Evolutionary conservation across 1,140 invertebrate species (phyloP).

Genomic region (Halictus rubicundus): DNA sequence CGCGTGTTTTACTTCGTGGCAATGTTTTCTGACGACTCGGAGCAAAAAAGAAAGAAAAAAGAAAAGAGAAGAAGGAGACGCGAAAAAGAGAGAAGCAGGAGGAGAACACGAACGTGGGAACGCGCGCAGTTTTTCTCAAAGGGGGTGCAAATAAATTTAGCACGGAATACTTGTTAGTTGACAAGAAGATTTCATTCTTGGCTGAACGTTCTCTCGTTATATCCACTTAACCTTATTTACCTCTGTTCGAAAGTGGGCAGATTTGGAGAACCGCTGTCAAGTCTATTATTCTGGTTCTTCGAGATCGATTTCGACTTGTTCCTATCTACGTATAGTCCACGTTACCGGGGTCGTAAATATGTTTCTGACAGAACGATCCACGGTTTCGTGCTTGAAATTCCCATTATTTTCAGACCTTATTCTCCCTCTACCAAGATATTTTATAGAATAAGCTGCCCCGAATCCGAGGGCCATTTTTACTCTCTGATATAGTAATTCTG

Average conservation of each 20-base stretch:
- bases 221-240: no score
- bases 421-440: no score
- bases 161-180: background rate
- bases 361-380: slow-evolving; percentile 27
- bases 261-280: no score
- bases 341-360: slow-evolving; percentile 9
- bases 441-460: no score
- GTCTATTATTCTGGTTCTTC: no score
- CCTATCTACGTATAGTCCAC: background rate
- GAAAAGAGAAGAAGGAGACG: background rate
- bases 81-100: no score
- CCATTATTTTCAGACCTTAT: background rate
- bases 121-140: background rate
- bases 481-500: no score
- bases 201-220: no score
- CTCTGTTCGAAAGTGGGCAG: no score
- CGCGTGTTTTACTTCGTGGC: slow-evolving; percentile 49
- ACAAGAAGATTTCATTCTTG: slow-evolving; percentile 5
- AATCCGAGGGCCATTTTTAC: no score
- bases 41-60: slow-evolving; percentile 17
- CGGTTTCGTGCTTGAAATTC: background rate
- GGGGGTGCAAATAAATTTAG: slow-evolving; percentile 13
- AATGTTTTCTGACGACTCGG: slow-evolving; percentile 26
- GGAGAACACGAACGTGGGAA: background rate
- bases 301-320: no score